Evolutionary conservation across 2,797 vertebrate genomes (phyloP), one percentile per base, ranked within the genome.

Genomic region (Cirrhinus molitorella): DNA sequence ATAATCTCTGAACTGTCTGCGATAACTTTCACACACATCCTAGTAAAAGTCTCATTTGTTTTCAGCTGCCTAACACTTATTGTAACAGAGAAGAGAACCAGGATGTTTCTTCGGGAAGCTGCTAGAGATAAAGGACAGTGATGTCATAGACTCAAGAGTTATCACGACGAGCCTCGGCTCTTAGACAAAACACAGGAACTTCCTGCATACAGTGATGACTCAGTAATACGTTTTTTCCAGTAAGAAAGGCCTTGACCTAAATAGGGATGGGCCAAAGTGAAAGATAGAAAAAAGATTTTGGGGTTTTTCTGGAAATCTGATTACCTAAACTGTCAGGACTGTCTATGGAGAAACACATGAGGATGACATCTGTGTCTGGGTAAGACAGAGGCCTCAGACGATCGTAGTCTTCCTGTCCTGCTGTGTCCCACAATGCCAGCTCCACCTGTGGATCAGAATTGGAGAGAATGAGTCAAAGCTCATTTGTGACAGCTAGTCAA

Each of bases 341-440:
- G 95, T 99, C 98, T 1, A 99, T 96, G 76, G 98, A 99, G 88
- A 99, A 99, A 91, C 98, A 99, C 98, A 99, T 99, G 86, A 99
- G 96, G 91, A 99, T 99, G 83, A 99, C 98, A 0, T 99, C 98
- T 0, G 98, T 99, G 93, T 99, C 98, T 0, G 98, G 98, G 91
- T 99, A 99, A 0, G 98, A 99, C 73, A 99, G 97, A 25, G 98
- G 98, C 87, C 98, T 95, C 91, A 99, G 87, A 14, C 98, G 93
- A 91, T 99, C 98, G 0, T 99, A 99, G 94, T 99, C 98, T 92
- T 99, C 98, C 87, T 99, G 98, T 21, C 98, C 98, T 0, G 98
- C 98, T 0, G 98, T 99, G 88, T 99, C 98, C 98, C 98, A 99
- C 79, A 99, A 93, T 0, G 98, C 98, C 87, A 99, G 89, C 94